A percentile compares a stretch with the other conserved stretches of the same genome.
Evolutionary conservation across 2,797 vertebrate species (phyloP).

Genomic region (Odontamblyopus lacepedii): DNA sequence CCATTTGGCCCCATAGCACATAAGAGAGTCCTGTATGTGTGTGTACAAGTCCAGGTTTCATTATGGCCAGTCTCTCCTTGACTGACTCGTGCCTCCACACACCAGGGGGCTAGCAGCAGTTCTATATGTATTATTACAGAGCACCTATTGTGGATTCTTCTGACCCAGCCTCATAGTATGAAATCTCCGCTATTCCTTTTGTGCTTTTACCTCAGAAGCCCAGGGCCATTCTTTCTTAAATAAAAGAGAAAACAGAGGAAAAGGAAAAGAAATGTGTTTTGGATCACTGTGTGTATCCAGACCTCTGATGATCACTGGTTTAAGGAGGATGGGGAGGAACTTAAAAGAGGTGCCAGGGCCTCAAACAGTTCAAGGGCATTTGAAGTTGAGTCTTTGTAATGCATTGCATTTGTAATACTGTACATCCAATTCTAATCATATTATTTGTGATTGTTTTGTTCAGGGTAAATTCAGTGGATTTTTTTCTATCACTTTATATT

Average conservation of each 20-base stretch:
- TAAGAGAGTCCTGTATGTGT: constrained; percentile 26
- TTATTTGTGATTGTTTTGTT: not conserved
- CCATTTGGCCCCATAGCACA: constrained; percentile 33
- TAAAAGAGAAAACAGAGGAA: constrained; percentile 35
- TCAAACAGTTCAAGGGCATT: not conserved
- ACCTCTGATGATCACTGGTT: constrained; percentile 34
- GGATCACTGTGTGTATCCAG: constrained; percentile 28
- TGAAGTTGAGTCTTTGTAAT: not conserved
- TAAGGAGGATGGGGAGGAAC: constrained; percentile 38
- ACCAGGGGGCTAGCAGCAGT: constrained; percentile 24
- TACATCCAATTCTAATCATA: not conserved
- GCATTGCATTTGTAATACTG: not conserved
- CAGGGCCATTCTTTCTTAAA: constrained; percentile 34
- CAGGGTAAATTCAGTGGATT: not conserved
- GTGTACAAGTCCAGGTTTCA: constrained; percentile 33
- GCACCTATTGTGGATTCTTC: constrained; percentile 29
- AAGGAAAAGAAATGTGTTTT: constrained; percentile 35
- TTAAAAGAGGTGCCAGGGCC: constrained; percentile 10
- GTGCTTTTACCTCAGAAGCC: constrained; percentile 33
- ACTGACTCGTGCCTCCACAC: constrained; percentile 29
- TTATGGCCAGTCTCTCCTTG: constrained; percentile 22
- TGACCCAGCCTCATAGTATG: constrained; percentile 16
- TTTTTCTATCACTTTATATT: not conserved
- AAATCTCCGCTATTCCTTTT: constrained; percentile 31
- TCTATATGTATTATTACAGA: constrained; percentile 17